Evolutionary conservation across 1,140 invertebrate species (phyloP).

Genomic region (Berghia stephanieae): DNA sequence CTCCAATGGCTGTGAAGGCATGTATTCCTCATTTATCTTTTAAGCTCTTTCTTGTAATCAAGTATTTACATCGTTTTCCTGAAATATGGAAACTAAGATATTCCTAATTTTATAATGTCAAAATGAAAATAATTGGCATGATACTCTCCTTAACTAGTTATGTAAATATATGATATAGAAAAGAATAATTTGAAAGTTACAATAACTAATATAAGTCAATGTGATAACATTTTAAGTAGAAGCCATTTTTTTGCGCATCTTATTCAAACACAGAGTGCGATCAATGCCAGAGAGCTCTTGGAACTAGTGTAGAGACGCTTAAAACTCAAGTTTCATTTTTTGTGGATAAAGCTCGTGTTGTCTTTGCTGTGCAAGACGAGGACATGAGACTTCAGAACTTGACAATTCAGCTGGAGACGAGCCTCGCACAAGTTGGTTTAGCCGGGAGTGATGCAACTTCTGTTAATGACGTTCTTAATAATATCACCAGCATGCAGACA

Average conservation of each 20-base stretch:
- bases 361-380: background rate
- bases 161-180: no score
- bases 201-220: no score
- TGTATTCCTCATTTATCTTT: background rate
- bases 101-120: background rate
- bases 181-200: no score
- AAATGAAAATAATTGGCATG: background rate
- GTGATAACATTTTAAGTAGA: no score
- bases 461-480: conserved; percentile 7
- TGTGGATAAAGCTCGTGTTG: background rate
- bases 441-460: conserved; percentile 15
- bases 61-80: no score
- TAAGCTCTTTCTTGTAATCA: background rate
- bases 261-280: conserved; percentile 15
- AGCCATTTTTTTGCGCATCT: background rate
- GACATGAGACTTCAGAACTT: background rate
- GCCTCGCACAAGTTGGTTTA: conserved; percentile 11
- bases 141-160: background rate
- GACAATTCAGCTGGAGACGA: conserved; percentile 10
- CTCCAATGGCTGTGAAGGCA: conserved; percentile 28
- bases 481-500: background rate
- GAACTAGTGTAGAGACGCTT: background rate
- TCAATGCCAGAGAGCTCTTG: conserved; percentile 11
- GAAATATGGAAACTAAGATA: background rate
- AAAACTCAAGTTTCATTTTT: background rate